Evolutionary conservation across 2,888 invertebrate genomes (phyloP).

Genomic region (Rotaria macrura): DNA sequence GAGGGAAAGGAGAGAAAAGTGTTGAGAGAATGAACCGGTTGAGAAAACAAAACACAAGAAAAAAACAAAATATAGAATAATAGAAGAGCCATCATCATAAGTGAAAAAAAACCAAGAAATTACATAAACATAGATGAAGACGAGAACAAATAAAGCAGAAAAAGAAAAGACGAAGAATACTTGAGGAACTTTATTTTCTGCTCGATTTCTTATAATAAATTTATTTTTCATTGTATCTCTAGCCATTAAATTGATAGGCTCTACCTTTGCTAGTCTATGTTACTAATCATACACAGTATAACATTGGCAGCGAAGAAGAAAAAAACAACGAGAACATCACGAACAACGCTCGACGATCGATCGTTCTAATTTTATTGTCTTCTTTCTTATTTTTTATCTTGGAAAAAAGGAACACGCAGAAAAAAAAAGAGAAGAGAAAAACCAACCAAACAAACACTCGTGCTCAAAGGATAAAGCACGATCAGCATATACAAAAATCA

Average conservation of each 20-base stretch:
- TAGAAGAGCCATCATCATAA: neutral
- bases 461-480: neutral
- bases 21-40: neutral
- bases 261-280: neutral
- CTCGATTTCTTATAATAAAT: neutral
- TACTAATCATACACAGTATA: neutral
- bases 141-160: neutral
- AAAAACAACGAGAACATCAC: neutral
- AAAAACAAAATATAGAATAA: neutral
- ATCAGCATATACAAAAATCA: neutral
- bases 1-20: neutral
- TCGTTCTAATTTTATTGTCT: neutral
- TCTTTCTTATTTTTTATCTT: constrained; percentile 3
- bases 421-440: neutral
- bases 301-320: neutral
- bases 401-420: neutral
- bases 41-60: neutral
- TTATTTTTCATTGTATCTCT: neutral
- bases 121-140: neutral
- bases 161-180: neutral
- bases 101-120: neutral
- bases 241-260: neutral
- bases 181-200: neutral
- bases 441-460: neutral
- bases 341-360: neutral